A percentile compares a stretch with the other conserved stretches of the same genome.
phyloP scores from a whole-genome alignment of 1,140 invertebrate species.

The Parapsyche elsis region DNA sequence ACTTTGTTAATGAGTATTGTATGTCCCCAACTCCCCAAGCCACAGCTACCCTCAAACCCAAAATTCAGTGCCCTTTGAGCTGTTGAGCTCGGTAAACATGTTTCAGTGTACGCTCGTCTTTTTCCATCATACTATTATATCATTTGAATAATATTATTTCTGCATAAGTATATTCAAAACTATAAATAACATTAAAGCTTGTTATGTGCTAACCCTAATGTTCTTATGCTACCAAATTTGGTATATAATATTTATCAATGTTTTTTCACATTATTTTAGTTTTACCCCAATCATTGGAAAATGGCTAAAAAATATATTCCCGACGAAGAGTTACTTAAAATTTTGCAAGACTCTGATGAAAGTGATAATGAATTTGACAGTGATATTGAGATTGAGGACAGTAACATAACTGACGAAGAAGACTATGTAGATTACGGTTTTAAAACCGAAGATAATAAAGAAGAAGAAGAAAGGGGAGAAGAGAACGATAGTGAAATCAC shows the following conservation, averaged over 20 bases:
- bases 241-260: background rate
- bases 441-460: background rate
- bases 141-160: background rate
- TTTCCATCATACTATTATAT: background rate
- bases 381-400: slow-evolving; percentile 1
- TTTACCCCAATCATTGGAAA: slow-evolving; percentile 1
- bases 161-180: background rate
- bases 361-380: background rate
- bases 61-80: background rate
- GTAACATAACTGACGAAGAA: slow-evolving; percentile 10
- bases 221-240: background rate
- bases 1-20: background rate
- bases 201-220: background rate
- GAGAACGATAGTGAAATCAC: slow-evolving; percentile 1
- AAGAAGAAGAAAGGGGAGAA: slow-evolving; percentile 4
- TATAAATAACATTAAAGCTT: background rate
- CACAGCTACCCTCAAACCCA: background rate
- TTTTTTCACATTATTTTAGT: slow-evolving; percentile 8
- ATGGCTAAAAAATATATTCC: background rate
- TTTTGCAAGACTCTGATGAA: slow-evolving; percentile 1
- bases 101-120: no score
- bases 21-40: background rate
- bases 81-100: background rate
- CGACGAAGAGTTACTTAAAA: background rate
- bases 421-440: background rate